These are phyloP conservation scores for Thecocarcelia acutangulata DNA, from an alignment of 2,888 invertebrate species.

Conservation along the genomic window DNA sequence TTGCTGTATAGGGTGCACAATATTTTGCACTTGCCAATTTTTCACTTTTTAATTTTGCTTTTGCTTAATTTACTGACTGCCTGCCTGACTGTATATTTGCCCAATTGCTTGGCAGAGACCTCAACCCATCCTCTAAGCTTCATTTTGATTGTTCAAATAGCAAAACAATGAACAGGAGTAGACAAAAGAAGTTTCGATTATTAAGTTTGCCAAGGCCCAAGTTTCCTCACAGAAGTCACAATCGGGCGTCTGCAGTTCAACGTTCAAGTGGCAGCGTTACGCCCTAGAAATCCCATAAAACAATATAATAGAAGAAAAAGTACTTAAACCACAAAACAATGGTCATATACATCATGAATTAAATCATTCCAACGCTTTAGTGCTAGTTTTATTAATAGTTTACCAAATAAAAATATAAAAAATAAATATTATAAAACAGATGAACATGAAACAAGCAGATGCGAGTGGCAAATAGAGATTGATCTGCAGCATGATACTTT, in stretches of 20 bases:
- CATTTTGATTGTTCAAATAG: slow-evolving; percentile 61
- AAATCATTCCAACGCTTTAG: slow-evolving; percentile 48
- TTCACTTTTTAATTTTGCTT: slow-evolving; percentile 17
- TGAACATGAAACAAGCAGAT: slow-evolving; percentile 27
- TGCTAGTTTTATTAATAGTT: slow-evolving; percentile 17
- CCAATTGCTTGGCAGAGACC: slow-evolving; percentile 63
- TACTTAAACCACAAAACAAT: slow-evolving; percentile 40
- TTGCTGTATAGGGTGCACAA: slow-evolving; percentile 5
- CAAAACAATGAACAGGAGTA: slow-evolving; percentile 69
- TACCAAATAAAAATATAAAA: slow-evolving; percentile 20
- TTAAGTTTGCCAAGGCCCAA: slow-evolving; percentile 68
- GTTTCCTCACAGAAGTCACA: slow-evolving; percentile 78
- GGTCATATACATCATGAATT: slow-evolving; percentile 51
- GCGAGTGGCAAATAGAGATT: slow-evolving; percentile 2
- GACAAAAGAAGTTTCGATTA: slow-evolving; percentile 71
- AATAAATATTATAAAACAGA: slow-evolving; percentile 2
- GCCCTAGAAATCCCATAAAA: slow-evolving; percentile 75
- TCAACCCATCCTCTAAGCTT: slow-evolving; percentile 65
- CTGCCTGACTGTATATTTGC: slow-evolving; percentile 28
- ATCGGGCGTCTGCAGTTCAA: slow-evolving; percentile 81
- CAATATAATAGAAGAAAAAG: slow-evolving; percentile 33
- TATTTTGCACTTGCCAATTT: background rate
- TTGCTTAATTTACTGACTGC: slow-evolving; percentile 25
- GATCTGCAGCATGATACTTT: slow-evolving; percentile 3
- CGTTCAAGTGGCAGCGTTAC: slow-evolving; percentile 81